Base-by-base conservation (phyloP, 2,888 invertebrate genomes). In the Tetragonisca angustula region DNA sequence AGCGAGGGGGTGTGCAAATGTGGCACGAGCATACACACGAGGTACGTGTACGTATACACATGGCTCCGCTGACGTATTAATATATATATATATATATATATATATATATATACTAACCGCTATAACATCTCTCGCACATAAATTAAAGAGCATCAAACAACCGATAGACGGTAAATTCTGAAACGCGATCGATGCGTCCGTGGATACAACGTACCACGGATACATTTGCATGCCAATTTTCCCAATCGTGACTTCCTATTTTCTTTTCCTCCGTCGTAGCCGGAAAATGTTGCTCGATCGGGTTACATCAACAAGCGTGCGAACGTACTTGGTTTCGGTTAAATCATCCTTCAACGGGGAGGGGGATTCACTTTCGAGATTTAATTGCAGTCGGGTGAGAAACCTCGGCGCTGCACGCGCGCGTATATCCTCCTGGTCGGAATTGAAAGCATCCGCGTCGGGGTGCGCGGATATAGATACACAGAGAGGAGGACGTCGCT, bases 391-490 rank as follows among this genome's bases (percentile, higher is more conserved):
- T 56, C 74, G 21, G 36, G 11, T 67, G 70, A 68, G 84, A 82
- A 87, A 81, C 74, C 82, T 59, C 52, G 67, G 32, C 52, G 52
- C 49, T 62, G 61, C 77, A 83, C 86, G 88, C 89, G 86, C 82
- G 64, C 83, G 70, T 32, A 9, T 74, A 73, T 77, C 75, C 76
- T 84, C 74, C 78, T 54, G 71, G 74, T 80, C 74, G 79, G 80
- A 86, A 89, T 89, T 82, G 88, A 88, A 89, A 85, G 85, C 81
- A 79, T 81, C 76, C 9, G 43, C 43, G 79, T 71, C 43, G 79
- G 69, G 80, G 61, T 76, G 75, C 69, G 74, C 77, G 75, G 72
- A 78, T 36, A 15, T 59, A 49, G 74, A 73, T 61, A 36, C 13
- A 3, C n/a, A 5, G 43, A 32, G 43, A 36, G 36, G 21, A 50